Conservation (phyloP, 2,888 invertebrate species). For the Tetranychus truncatus region DNA sequence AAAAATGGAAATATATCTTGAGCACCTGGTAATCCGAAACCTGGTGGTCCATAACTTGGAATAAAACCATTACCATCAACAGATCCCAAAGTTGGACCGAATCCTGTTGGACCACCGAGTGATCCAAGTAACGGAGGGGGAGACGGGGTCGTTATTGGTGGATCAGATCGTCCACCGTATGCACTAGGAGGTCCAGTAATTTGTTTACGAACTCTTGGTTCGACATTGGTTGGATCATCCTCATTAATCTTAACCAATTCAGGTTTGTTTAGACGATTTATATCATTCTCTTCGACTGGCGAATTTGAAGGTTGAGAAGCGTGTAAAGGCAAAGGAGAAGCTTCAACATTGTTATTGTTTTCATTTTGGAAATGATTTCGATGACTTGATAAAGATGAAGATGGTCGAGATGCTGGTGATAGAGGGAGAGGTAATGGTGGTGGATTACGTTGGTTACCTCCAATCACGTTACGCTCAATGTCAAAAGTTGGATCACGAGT, state of each 20-base stretch:
- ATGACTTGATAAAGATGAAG: not conserved
- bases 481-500: not conserved
- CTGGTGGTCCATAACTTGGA: not conserved
- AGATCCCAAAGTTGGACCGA: not conserved
- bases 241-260: too few species aligned
- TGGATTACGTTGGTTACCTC: not conserved
- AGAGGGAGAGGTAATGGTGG: constrained; percentile 1
- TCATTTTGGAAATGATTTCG: not conserved
- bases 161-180: not conserved
- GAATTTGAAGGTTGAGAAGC: not conserved
- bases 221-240: not conserved
- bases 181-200: not conserved
- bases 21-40: not conserved
- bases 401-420: not conserved
- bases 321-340: not conserved
- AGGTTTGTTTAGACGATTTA: not conserved
- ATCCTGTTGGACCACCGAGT: not conserved
- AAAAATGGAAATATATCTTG: constrained; percentile 6
- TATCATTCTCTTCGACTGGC: not conserved
- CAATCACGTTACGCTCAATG: not conserved
- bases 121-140: not conserved
- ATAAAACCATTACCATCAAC: not conserved
- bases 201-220: constrained; percentile 6
- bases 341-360: not conserved
- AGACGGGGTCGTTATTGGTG: not conserved